Percentiles rank a stretch among this genome's conserved stretches.
These are phyloP conservation scores for Asobara japonica DNA, from an alignment of 1,140 invertebrate genomes.

Conservation along the genomic window DNA sequence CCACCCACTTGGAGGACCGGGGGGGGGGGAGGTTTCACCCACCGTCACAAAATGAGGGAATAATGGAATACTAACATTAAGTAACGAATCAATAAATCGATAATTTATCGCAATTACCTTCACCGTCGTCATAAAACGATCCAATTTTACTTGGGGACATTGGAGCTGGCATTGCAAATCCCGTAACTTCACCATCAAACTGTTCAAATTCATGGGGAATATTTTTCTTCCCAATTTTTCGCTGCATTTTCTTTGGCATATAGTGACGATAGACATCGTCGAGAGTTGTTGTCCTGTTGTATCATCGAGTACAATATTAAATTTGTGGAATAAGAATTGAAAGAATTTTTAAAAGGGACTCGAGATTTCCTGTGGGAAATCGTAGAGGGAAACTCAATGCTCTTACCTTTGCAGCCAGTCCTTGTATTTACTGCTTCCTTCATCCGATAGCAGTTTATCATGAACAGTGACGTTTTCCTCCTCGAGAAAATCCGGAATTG, in stretches of 20 bases:
- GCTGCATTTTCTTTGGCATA: constrained; percentile 46
- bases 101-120: constrained; percentile 6
- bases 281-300: constrained; percentile 68
- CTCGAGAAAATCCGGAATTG: constrained; percentile 37
- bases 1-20: no score
- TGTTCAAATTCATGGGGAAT: constrained; percentile 55
- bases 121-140: constrained; percentile 36
- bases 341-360: no score
- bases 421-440: constrained; percentile 75
- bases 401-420: constrained; percentile 76
- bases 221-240: constrained; percentile 32
- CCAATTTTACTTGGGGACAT: constrained; percentile 53
- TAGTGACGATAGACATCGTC: constrained; percentile 73
- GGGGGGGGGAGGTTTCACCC: no score
- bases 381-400: no score
- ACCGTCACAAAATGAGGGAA: no score
- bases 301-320: background rate
- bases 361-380: no score
- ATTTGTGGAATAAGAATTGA: no score
- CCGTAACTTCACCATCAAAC: constrained; percentile 65
- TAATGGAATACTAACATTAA: no score
- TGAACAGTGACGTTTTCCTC: constrained; percentile 57
- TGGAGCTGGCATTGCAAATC: constrained; percentile 62
- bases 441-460: constrained; percentile 71
- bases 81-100: constrained; percentile 6